Conservation (phyloP, 2,888 invertebrate genomes). For the Schrankia costaestrigalis region DNA sequence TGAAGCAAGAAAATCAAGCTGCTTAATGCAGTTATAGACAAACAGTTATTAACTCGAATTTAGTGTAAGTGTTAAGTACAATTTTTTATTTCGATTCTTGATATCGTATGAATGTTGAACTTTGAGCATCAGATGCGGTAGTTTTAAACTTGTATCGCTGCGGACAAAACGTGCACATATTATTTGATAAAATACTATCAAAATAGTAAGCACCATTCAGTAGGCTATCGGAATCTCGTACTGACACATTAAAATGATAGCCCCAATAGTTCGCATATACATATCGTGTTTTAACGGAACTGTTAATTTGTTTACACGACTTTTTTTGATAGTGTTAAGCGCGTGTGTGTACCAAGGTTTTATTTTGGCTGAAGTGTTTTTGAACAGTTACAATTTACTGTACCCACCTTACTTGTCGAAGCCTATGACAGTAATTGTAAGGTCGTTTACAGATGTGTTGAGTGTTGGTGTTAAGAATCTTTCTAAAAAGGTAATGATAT, state of each 20-base stretch:
- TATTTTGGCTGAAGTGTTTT: slow-evolving; percentile 61
- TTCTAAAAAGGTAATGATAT: slow-evolving; percentile 48
- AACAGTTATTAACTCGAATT: no score
- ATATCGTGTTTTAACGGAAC: slow-evolving; percentile 50
- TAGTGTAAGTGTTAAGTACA: slow-evolving; percentile 17
- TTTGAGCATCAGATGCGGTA: slow-evolving; percentile 19
- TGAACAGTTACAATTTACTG: slow-evolving; percentile 60
- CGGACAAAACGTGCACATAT: slow-evolving; percentile 8
- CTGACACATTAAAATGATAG: slow-evolving; percentile 39
- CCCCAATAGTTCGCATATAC: slow-evolving; percentile 34
- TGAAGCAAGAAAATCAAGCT: background rate
- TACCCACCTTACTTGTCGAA: slow-evolving; percentile 61
- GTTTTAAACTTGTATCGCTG: slow-evolving; percentile 2
- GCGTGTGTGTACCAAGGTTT: slow-evolving; percentile 64
- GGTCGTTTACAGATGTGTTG: slow-evolving; percentile 24
- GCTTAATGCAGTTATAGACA: background rate
- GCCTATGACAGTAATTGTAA: slow-evolving; percentile 33
- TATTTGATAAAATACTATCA: slow-evolving; percentile 21
- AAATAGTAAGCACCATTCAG: slow-evolving; percentile 16
- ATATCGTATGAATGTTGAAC: slow-evolving; percentile 22
- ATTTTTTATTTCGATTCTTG: slow-evolving; percentile 8
- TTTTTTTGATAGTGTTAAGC: slow-evolving; percentile 56
- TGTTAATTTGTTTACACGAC: slow-evolving; percentile 51
- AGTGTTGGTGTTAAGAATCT: slow-evolving; percentile 33
- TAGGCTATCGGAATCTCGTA: slow-evolving; percentile 15